A percentile compares a stretch with the other conserved stretches of the same genome.
Evolutionary conservation across 2,888 invertebrate genomes (phyloP).

Genomic region (Rambutsinella grinnellia): DNA sequence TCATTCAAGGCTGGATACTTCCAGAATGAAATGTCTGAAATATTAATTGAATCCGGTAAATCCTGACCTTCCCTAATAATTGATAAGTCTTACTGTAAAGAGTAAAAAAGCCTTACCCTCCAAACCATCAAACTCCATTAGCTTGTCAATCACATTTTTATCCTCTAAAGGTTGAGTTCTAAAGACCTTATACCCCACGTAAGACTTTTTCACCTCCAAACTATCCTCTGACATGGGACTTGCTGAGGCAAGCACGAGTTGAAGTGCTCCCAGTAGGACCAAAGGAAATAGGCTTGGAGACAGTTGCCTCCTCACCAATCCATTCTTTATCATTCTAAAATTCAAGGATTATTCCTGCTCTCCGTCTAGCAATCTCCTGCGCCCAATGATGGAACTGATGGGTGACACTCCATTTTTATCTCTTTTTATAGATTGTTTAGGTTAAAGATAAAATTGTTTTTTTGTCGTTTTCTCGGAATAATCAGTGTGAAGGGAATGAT

Average conservation of each 20-base stretch:
- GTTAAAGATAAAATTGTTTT: no score
- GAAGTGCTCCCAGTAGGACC: no score
- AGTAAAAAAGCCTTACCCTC: slow-evolving; percentile 54
- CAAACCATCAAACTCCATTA: slow-evolving; percentile 54
- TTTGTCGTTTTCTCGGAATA: no score
- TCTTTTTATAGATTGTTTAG: no score
- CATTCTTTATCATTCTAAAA: not conserved
- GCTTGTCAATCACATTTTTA: slow-evolving; percentile 45
- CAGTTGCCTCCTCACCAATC: not conserved
- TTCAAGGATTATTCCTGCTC: no score
- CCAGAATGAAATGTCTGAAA: slow-evolving; percentile 65
- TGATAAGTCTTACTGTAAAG: not conserved
- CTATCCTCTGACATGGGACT: not conserved
- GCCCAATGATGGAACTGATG: no score
- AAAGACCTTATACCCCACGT: slow-evolving; percentile 61
- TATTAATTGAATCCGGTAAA: slow-evolving; percentile 7
- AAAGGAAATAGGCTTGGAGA: slow-evolving; percentile 1
- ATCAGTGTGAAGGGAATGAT: no score
- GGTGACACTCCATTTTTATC: no score
- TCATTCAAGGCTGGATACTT: slow-evolving; percentile 58
- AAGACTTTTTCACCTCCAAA: slow-evolving; percentile 48
- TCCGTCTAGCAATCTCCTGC: no score
- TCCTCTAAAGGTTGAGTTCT: slow-evolving; percentile 50
- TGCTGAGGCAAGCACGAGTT: not conserved
- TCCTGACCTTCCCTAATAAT: not conserved